A percentile compares a stretch with the other conserved stretches of the same genome.
Conservation (phyloP, 2,797 vertebrate species). For the Siniperca scherzeri region DNA sequence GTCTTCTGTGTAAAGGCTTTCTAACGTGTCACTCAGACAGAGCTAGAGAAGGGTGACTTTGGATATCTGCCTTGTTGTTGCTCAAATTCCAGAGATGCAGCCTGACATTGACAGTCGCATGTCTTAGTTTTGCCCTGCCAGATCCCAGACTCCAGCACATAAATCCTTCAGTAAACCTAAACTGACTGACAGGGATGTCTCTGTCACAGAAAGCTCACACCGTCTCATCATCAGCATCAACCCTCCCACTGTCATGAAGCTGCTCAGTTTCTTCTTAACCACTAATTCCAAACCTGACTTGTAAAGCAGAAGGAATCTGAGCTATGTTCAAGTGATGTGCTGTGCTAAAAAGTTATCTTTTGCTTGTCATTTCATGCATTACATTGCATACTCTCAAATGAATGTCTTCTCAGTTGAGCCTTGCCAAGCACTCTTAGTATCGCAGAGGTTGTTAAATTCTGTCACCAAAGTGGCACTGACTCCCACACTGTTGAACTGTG, state of each 20-base stretch:
- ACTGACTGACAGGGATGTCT: slow-evolving; percentile 5
- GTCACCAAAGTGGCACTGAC: slow-evolving; percentile 56
- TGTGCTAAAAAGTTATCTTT: slow-evolving; percentile 8
- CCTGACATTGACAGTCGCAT: slow-evolving; percentile 15
- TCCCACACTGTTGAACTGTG: slow-evolving; percentile 39
- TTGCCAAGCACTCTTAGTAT: slow-evolving; percentile 9
- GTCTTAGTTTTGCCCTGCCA: slow-evolving; percentile 14
- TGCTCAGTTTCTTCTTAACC: slow-evolving; percentile 23
- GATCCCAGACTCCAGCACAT: slow-evolving; percentile 18
- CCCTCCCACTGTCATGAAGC: slow-evolving; percentile 19
- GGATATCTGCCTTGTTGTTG: slow-evolving; percentile 33
- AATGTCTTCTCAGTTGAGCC: slow-evolving; percentile 63
- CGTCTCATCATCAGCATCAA: background rate
- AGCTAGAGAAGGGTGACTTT: slow-evolving; percentile 16
- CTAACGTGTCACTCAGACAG: slow-evolving; percentile 3
- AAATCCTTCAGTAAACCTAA: slow-evolving; percentile 20
- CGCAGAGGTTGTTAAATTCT: slow-evolving; percentile 35
- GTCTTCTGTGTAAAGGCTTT: slow-evolving; percentile 38
- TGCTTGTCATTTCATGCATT: slow-evolving; percentile 21
- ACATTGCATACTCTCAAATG: slow-evolving; percentile 44
- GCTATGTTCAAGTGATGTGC: slow-evolving; percentile 10
- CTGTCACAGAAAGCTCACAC: slow-evolving; percentile 18
- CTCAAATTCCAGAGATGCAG: slow-evolving; percentile 37
- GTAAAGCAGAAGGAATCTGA: slow-evolving; percentile 15
- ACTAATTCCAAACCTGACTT: slow-evolving; percentile 24